Evolutionary conservation across 1,140 invertebrate genomes (phyloP).

Genomic region (Cydia splendana): DNA sequence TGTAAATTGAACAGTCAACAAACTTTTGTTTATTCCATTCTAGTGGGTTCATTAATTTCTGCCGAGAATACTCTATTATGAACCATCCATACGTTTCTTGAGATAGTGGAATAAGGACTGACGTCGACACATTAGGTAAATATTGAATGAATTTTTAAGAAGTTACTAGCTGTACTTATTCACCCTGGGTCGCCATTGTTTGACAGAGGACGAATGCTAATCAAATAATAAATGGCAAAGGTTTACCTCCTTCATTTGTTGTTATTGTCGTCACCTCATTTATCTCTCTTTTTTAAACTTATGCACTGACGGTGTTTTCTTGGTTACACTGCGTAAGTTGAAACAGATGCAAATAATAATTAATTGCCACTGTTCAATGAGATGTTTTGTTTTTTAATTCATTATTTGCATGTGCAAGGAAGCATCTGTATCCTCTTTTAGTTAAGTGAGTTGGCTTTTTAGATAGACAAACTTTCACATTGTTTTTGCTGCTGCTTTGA

Average conservation of each 20-base stretch:
- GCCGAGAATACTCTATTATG: conserved; percentile 70
- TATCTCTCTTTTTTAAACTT: conserved; percentile 35
- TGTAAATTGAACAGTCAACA: conserved; percentile 79
- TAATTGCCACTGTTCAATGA: neutral
- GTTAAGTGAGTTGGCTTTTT: neutral
- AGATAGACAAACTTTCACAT: neutral
- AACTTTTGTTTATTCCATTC: conserved; percentile 80
- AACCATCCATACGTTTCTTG: conserved; percentile 67
- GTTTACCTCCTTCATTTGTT: conserved; percentile 63
- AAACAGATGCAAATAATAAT: conserved; percentile 12
- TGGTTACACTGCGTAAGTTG: neutral
- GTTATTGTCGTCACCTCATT: conserved; percentile 64
- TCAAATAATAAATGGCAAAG: conserved; percentile 54
- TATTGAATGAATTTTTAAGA: conserved; percentile 54
- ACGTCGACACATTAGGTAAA: conserved; percentile 75
- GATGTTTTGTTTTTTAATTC: conserved; percentile 19
- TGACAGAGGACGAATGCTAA: conserved; percentile 72
- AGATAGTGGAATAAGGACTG: conserved; percentile 73
- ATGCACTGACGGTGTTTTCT: neutral
- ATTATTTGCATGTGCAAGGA: conserved; percentile 9
- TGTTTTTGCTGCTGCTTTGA: neutral
- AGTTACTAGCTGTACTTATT: conserved; percentile 60
- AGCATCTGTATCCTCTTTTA: neutral
- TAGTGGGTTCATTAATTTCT: conserved; percentile 70
- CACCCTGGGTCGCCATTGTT: conserved; percentile 77